Conservation (phyloP, 64 coral and sea anemone species). For the Astreopora myriophthalma region DNA sequence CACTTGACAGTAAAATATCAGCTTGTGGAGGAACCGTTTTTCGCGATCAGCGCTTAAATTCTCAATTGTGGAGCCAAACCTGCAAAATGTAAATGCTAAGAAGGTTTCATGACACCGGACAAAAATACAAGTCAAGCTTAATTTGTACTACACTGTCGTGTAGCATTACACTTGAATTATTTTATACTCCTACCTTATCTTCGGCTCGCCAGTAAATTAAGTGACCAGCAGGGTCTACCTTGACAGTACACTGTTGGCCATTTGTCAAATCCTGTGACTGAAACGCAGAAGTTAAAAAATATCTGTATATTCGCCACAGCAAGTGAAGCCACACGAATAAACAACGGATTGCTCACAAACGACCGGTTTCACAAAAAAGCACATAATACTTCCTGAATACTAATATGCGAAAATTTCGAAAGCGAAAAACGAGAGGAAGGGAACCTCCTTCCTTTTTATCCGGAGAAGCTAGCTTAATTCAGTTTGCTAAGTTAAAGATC, state of each 20-base stretch:
- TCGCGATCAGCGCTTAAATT: neutral
- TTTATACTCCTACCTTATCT: constrained; percentile 74
- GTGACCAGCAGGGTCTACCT: constrained; percentile 86
- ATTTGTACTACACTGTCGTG: neutral
- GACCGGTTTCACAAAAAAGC: neutral
- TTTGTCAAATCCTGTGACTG: constrained; percentile 62
- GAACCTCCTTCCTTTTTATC: neutral
- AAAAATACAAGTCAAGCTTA: neutral
- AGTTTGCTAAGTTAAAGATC: neutral
- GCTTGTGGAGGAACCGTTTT: neutral
- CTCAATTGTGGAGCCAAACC: neutral
- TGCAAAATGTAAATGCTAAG: neutral
- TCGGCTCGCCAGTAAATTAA: constrained; percentile 93
- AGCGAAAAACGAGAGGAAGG: neutral
- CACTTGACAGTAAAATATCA: constrained; percentile 20
- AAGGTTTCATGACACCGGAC: too few species aligned
- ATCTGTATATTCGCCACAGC: neutral
- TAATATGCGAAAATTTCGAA: neutral
- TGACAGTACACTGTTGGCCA: constrained; percentile 76
- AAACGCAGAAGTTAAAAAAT: constrained; percentile 34
- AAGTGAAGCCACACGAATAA: constrained; percentile 18
- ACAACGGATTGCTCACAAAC: neutral
- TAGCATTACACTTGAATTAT: constrained; percentile 23
- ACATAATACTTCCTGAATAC: constrained; percentile 50
- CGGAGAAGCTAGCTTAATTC: neutral